A percentile compares a stretch with the other conserved stretches of the same genome.
These are phyloP conservation scores for Pelmatolapia mariae DNA, from an alignment of 2,113 vertebrate species.

Conservation along the genomic window DNA sequence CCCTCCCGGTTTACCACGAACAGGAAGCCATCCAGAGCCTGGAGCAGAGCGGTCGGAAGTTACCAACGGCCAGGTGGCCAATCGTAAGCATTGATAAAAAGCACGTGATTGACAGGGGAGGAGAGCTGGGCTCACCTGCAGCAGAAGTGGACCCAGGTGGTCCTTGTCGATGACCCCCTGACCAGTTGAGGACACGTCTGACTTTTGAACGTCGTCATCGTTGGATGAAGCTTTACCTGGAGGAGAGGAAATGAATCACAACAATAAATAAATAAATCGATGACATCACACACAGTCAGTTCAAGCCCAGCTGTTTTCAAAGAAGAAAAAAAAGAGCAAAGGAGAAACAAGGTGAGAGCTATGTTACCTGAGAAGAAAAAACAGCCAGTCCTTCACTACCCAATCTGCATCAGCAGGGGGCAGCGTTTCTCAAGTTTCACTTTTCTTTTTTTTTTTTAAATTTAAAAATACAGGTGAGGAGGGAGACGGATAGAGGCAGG, in stretches of 20 bases:
- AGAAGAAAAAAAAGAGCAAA: neutral
- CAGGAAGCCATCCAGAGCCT: slow-evolving; percentile 93
- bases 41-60: neutral
- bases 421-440: slow-evolving; percentile 58
- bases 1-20: slow-evolving; percentile 96
- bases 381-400: neutral
- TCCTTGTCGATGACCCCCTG: slow-evolving; percentile 96
- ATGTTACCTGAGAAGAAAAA: slow-evolving; percentile 21
- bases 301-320: neutral
- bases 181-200: slow-evolving; percentile 94
- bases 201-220: slow-evolving; percentile 94
- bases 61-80: neutral
- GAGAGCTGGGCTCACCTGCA: slow-evolving; percentile 74
- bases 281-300: neutral
- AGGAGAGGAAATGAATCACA: neutral
- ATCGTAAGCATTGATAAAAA: neutral
- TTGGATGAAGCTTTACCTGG: slow-evolving; percentile 84
- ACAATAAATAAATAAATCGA: neutral
- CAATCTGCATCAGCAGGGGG: slow-evolving; percentile 62
- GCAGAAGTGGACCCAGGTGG: slow-evolving; percentile 87
- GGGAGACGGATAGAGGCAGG: slow-evolving; percentile 44
- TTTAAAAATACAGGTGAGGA: slow-evolving; percentile 55
- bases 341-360: slow-evolving; percentile 10
- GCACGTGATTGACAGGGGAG: neutral
- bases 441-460: neutral